Conservation (phyloP, 2,113 vertebrate genomes). For the Varanus komodoensis region DNA sequence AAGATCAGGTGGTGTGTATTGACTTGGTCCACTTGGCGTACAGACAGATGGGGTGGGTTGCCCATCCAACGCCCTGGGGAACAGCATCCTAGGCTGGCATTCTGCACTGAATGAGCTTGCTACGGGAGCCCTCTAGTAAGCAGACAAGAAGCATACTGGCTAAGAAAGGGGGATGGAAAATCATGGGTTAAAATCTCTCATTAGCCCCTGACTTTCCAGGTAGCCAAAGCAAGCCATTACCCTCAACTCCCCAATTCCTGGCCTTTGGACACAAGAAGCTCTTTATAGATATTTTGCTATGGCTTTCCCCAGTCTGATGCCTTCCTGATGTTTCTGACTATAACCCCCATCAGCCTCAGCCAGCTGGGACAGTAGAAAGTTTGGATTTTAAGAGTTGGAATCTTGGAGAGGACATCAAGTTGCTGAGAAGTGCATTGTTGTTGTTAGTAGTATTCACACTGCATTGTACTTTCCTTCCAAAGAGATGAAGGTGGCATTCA, state of each 20-base stretch:
- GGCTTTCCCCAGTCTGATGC: too few species aligned
- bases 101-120: too few species aligned
- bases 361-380: neutral
- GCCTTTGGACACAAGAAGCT: neutral
- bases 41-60: neutral
- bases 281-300: neutral
- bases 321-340: too few species aligned
- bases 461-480: neutral
- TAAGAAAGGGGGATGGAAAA: neutral
- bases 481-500: too few species aligned
- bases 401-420: too few species aligned
- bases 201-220: too few species aligned
- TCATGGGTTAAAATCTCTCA: neutral
- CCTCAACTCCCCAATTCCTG: neutral
- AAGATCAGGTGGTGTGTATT: slow-evolving; percentile 80
- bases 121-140: neutral
- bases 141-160: neutral
- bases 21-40: fast-evolving
- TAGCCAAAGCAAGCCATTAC: neutral
- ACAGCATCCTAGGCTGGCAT: neutral
- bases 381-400: too few species aligned
- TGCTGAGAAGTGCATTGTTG: neutral
- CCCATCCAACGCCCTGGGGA: neutral
- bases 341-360: too few species aligned
- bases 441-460: neutral